A percentile compares a stretch with the other conserved stretches of the same genome.
Evolutionary conservation across 2,888 invertebrate genomes (phyloP).

Genomic region (Sphaerophoria taeniata): DNA sequence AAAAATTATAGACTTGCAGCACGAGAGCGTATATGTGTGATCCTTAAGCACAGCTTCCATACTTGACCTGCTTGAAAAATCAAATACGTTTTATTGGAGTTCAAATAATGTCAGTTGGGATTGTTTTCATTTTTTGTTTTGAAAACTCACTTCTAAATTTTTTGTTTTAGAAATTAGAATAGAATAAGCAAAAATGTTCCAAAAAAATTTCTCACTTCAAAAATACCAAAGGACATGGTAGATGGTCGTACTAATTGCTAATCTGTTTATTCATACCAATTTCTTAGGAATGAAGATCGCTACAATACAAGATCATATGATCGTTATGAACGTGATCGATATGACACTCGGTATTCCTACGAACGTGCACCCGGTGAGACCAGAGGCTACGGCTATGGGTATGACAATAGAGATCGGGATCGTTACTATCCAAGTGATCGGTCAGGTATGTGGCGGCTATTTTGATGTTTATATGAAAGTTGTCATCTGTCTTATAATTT

Average conservation of each 20-base stretch:
- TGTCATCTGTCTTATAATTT: neutral
- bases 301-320: slow-evolving; percentile 78
- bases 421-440: slow-evolving; percentile 78
- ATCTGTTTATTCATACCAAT: no score
- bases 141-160: slow-evolving; percentile 20
- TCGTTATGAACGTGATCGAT: slow-evolving; percentile 77
- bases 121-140: slow-evolving; percentile 30
- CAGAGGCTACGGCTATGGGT: slow-evolving; percentile 81
- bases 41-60: neutral
- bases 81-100: neutral
- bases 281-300: slow-evolving; percentile 78
- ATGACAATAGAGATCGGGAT: slow-evolving; percentile 81
- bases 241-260: neutral
- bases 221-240: slow-evolving; percentile 9
- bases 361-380: slow-evolving; percentile 76
- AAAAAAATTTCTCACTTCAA: slow-evolving; percentile 14
- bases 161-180: neutral
- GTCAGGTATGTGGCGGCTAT: slow-evolving; percentile 67
- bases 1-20: slow-evolving; percentile 35
- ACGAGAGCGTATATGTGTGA: slow-evolving; percentile 8
- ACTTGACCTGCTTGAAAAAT: neutral
- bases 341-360: slow-evolving; percentile 74
- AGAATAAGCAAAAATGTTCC: slow-evolving; percentile 10
- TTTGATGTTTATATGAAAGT: neutral
- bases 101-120: slow-evolving; percentile 15